phyloP scores from a whole-genome alignment of 2,113 vertebrate genomes.

The Calcarius ornatus region DNA sequence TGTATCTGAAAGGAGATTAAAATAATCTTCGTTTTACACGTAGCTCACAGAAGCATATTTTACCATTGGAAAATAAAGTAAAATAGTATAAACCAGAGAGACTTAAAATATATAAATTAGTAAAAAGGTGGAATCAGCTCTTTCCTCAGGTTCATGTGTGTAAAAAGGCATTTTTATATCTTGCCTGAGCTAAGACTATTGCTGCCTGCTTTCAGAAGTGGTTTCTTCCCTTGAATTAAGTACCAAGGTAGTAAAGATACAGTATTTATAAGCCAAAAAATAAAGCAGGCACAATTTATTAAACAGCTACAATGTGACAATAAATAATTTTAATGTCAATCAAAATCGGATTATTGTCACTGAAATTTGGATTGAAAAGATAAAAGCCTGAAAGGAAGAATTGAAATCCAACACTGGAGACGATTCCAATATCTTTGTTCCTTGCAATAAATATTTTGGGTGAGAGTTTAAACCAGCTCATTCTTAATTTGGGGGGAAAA shows the following conservation, averaged over 20 bases:
- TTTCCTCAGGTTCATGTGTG: neutral
- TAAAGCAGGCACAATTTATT: constrained; percentile 61
- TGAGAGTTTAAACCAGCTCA: constrained; percentile 49
- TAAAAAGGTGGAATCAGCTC: neutral
- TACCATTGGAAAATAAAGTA: neutral
- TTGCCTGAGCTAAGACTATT: neutral
- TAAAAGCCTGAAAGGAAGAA: constrained; percentile 52
- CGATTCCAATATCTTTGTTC: constrained; percentile 50
- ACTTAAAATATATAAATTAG: constrained; percentile 18
- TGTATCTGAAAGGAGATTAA: neutral
- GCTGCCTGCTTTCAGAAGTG: constrained; percentile 6
- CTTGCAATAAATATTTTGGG: constrained; percentile 49
- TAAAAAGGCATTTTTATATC: neutral
- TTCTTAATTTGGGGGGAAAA: neutral
- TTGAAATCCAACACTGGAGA: constrained; percentile 25
- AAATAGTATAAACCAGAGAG: neutral
- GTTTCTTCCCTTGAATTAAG: constrained; percentile 27
- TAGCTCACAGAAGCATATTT: neutral
- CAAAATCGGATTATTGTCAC: constrained; percentile 62
- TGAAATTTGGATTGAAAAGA: constrained; percentile 63
- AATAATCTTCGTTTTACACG: neutral
- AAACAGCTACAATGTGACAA: constrained; percentile 62
- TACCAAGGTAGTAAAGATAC: constrained; percentile 35
- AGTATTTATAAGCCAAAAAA: constrained; percentile 41
- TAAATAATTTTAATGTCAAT: constrained; percentile 71